Evolutionary conservation across 2,113 vertebrate species (phyloP).

Genomic region (Microcebus griseorufus): DNA sequence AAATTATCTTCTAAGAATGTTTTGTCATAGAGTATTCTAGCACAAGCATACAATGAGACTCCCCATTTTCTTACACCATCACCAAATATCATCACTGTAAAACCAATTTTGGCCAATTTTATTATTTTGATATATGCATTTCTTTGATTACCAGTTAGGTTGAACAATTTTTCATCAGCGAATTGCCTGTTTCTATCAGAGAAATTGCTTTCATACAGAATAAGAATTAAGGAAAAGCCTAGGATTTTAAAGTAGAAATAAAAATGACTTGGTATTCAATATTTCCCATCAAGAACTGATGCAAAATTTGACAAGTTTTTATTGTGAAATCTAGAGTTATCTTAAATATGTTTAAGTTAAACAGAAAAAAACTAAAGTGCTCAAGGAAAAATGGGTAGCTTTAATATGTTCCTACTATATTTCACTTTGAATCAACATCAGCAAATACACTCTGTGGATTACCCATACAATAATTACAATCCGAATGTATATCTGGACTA

Average conservation of each 20-base stretch:
- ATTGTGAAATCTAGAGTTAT: conserved; percentile 3
- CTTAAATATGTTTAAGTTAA: background rate
- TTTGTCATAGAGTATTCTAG: conserved; percentile 2
- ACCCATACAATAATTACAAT: background rate
- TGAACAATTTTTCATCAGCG: conserved; percentile 9
- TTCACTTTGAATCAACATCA: background rate
- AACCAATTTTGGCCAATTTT: background rate
- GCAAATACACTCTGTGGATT: background rate
- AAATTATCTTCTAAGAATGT: background rate
- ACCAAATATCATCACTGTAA: background rate
- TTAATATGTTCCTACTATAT: background rate
- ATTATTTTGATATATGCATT: background rate
- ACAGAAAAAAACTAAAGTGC: background rate
- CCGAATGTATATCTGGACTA: background rate
- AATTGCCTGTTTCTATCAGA: conserved; percentile 23
- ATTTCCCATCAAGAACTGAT: conserved; percentile 15
- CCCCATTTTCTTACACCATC: background rate
- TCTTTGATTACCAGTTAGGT: background rate
- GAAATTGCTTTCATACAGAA: conserved; percentile 6
- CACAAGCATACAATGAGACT: background rate
- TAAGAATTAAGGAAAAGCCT: background rate
- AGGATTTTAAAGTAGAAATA: background rate
- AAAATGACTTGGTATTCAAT: conserved; percentile 11
- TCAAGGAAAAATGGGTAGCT: background rate
- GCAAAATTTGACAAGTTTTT: background rate